Evolutionary conservation across 2,113 vertebrate genomes (phyloP), one percentile per base, ranked within the genome.

Genomic region (Apeltes quadracus): DNA sequence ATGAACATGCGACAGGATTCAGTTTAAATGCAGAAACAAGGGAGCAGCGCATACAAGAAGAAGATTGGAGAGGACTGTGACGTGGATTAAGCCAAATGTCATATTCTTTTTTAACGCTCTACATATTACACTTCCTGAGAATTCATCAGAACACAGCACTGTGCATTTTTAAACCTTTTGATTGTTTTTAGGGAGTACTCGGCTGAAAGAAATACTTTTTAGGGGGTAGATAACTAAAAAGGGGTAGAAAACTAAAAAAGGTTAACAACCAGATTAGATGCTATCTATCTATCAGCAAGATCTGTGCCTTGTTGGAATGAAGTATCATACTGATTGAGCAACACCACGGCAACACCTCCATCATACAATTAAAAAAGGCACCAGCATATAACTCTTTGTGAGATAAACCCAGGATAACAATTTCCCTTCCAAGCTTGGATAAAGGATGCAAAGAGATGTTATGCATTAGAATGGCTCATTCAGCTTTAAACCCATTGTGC

Each of bases 401-500:
- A 43, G 20, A 15, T 23, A 23, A 54, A 5, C 27, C 14, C n/a
- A 2, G 44, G 51, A 51, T 14, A 36, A 50, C 2, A 27, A 4
- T 48, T 70, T 61, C 18, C 14, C 14, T 46, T 22, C 53, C n/a
- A 54, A 39, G 9, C 29, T 29, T 38, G 51, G 43, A 22, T 46
- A 69, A 44, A 58, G 39, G 6, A 29, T 41, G 1, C n/a, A 58
- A 18, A 54, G 20, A 65, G 16, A 22, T 20, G 15, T 36, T 16
- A n/a, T 41, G 7, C n/a, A n/a, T n/a, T n/a, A 56, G 18, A 79
- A 63, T 25, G 51, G 48, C 43, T 32, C 15, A 22, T 61, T 51
- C 10, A 51, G 63, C 22, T 67, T 29, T 43, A 55, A 59, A 14
- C 8, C 62, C 63, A 66, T 64, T 74, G 66, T 71, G 16, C 54